Conservation (phyloP, 2,113 vertebrate species). For the Bujurquina vittata region DNA sequence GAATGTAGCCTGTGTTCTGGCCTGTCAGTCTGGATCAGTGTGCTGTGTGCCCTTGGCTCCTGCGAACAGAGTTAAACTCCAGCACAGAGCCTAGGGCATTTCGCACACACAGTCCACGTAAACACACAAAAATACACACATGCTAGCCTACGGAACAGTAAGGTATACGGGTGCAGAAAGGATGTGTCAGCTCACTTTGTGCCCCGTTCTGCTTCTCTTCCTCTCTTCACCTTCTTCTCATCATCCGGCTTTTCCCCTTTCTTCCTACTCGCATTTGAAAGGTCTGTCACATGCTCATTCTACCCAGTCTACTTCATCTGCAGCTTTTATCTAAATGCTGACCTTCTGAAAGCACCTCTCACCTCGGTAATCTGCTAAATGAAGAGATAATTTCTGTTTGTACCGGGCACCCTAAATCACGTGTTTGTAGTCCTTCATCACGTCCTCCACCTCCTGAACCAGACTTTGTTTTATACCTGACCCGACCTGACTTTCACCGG, state of each 20-base stretch:
- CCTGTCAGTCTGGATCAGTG: slow-evolving; percentile 66
- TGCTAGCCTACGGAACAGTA: slow-evolving; percentile 28
- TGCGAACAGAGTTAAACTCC: slow-evolving; percentile 56
- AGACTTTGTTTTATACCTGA: background rate
- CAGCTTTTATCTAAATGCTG: background rate
- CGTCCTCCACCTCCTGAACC: too few species aligned
- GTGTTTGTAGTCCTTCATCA: too few species aligned
- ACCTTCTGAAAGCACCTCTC: background rate
- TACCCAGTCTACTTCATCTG: background rate
- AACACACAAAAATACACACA: slow-evolving; percentile 32
- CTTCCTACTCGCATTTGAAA: background rate
- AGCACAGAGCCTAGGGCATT: slow-evolving; percentile 44
- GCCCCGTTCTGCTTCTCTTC: slow-evolving; percentile 23
- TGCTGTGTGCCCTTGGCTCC: slow-evolving; percentile 36
- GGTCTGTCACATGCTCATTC: background rate
- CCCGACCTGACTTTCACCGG: background rate
- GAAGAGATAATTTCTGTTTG: background rate
- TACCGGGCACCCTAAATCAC: background rate
- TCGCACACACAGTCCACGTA: slow-evolving; percentile 25
- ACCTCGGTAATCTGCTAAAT: background rate
- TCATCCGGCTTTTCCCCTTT: background rate
- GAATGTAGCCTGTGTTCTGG: slow-evolving; percentile 43
- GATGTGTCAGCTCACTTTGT: slow-evolving; percentile 29
- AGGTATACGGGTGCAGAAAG: slow-evolving; percentile 39
- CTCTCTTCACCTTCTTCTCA: background rate